These are phyloP conservation scores for Molanna angustata DNA, from an alignment of 2,888 invertebrate genomes.

Conservation along the genomic window DNA sequence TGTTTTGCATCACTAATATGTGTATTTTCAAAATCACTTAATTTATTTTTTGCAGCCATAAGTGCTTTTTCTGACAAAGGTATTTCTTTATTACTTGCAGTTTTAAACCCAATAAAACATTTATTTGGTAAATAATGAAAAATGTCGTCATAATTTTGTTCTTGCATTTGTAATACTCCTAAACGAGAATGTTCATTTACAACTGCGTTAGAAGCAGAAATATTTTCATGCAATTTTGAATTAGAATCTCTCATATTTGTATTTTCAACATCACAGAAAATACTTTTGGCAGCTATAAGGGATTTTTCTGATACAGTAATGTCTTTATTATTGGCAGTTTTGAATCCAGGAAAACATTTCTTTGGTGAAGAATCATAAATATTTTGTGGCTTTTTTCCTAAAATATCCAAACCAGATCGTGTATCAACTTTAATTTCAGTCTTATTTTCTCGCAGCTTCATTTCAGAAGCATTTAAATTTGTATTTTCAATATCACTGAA, in stretches of 20 bases:
- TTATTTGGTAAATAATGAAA: no score
- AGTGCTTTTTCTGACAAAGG: slow-evolving; percentile 39
- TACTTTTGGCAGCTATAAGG: slow-evolving; percentile 25
- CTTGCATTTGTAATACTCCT: no score
- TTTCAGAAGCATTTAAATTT: no score
- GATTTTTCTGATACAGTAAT: slow-evolving; percentile 28
- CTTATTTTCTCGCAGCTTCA: background rate
- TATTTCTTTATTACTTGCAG: slow-evolving; percentile 42
- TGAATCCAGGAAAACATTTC: slow-evolving; percentile 35
- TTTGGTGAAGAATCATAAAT: no score
- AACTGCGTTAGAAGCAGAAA: no score
- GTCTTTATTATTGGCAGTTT: slow-evolving; percentile 40
- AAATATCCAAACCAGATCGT: background rate
- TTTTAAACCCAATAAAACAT: slow-evolving; percentile 37
- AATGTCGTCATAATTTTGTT: no score
- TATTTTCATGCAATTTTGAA: no score
- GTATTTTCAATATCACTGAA: slow-evolving; percentile 37
- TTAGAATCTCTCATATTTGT: background rate
- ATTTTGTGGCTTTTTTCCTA: no score
- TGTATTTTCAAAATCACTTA: slow-evolving; percentile 35
- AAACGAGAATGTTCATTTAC: slow-evolving; percentile 20
- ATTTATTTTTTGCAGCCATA: slow-evolving; percentile 38
- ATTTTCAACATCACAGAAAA: slow-evolving; percentile 31
- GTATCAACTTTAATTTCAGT: background rate
- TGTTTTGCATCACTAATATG: no score